Conservation (phyloP, 1,140 invertebrate species). For the Psix sp. region DNA sequence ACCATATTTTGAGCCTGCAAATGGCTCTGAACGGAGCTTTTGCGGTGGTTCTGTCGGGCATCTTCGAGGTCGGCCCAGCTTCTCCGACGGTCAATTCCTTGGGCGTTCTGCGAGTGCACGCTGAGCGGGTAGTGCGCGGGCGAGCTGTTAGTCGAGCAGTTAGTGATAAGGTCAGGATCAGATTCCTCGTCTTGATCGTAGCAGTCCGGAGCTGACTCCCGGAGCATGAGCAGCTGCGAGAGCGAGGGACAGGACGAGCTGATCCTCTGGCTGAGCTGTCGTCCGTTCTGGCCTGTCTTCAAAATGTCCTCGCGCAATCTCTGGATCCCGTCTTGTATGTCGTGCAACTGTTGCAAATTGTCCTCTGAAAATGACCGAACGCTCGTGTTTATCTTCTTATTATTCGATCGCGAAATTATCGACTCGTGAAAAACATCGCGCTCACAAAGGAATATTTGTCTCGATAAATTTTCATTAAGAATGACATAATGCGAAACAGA, state of each 20-base stretch:
- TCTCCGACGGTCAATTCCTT: conserved; percentile 79
- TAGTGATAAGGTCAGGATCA: conserved; percentile 75
- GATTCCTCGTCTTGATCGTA: conserved; percentile 70
- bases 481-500: no score
- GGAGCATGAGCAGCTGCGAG: conserved; percentile 56
- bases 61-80: conserved; percentile 89
- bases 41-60: conserved; percentile 70
- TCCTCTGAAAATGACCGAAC: conserved; percentile 79
- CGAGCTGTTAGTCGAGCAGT: conserved; percentile 76
- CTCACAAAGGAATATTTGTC: no score
- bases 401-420: no score
- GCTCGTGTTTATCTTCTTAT: no score
- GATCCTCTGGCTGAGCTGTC: conserved; percentile 75
- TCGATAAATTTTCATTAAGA: no score
- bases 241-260: conserved; percentile 87
- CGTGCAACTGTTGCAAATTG: conserved; percentile 85
- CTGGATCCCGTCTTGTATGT: conserved; percentile 85
- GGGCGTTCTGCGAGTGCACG: conserved; percentile 64
- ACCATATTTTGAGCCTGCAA: conserved; percentile 75
- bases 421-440: no score
- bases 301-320: conserved; percentile 83
- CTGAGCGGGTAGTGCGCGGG: conserved; percentile 73
- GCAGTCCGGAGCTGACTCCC: conserved; percentile 15
- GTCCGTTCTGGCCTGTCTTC: conserved; percentile 70
- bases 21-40: conserved; percentile 71